Evolutionary conservation across 2,888 invertebrate genomes (phyloP), one percentile per base, ranked within the genome.

Genomic region (Agrochola macilenta): DNA sequence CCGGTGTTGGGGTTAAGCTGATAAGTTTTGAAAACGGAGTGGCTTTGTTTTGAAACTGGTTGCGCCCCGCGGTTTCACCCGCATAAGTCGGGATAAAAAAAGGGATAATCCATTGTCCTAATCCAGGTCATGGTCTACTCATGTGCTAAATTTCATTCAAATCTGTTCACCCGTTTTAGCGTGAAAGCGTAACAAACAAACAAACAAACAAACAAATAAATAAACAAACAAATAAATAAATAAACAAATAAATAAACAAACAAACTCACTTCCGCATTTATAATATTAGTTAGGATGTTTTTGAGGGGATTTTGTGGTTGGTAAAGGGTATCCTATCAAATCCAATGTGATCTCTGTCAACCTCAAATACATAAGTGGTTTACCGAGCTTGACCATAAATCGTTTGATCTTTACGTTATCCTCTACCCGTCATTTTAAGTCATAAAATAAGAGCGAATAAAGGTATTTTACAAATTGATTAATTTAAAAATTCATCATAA

Each of bases 1-100:
- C 30, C 26, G 87, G 52, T 87, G 69, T 39, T 23, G 58, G 83
- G 82, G 87, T 11, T n/a, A 20, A 58, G 63, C 54, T 30, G 12
- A 39, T 39, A 5, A 7, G 39, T 30, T 79, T 79, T 52, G 7
- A 11, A 35, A 35, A 23, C 23, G 5, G 39, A 39, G 4, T 17
- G 11, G 9, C 30, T 76, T 20, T 12, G 4, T 17, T 76, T 63
- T n/a, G 1, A 20, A 46, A 46, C 12, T 46, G 14, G 14, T 14
- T 46, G 46, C 5, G 46, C 14, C 5, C 14, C 5, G 46, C 5
- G 46, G 46, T 46, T 46, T 46, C 46, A 46, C 46, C 46, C 14
- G 46, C 46, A 46, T 46, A 46, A 46, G 14, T 46, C 46, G 46
- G 14, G 46, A 46, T 12, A 12, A 46, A 12, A 0, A 14, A 46